Evolutionary conservation across 2,888 invertebrate genomes (phyloP).

Genomic region (Hylaea fasciaria): DNA sequence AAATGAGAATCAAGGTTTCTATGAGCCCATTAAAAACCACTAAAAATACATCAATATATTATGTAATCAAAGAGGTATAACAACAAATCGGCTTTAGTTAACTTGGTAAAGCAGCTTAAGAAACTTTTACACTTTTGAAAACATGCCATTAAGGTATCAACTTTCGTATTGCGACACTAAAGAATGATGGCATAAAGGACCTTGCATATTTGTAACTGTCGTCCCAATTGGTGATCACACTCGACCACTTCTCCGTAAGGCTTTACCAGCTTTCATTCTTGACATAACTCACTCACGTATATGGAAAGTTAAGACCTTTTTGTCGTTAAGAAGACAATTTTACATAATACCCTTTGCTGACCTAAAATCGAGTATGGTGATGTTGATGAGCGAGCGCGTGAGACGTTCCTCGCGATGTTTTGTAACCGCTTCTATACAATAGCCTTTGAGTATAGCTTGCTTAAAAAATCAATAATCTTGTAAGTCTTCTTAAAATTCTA

Average conservation of each 20-base stretch:
- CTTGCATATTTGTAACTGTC: slow-evolving; percentile 41
- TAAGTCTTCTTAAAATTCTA: no score
- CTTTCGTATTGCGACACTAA: slow-evolving; percentile 23
- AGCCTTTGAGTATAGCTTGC: no score
- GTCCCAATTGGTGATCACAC: slow-evolving; percentile 41
- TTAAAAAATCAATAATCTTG: no score
- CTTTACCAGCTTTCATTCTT: slow-evolving; percentile 28
- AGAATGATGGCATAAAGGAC: slow-evolving; percentile 30
- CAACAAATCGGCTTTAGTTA: neutral
- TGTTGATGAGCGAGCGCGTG: neutral
- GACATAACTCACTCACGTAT: slow-evolving; percentile 39
- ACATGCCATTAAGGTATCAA: slow-evolving; percentile 27
- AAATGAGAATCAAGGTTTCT: no score
- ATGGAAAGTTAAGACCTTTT: slow-evolving; percentile 14
- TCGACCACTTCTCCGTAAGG: slow-evolving; percentile 38
- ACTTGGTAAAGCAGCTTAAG: slow-evolving; percentile 4
- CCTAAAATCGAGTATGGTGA: slow-evolving; percentile 7
- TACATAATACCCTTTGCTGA: slow-evolving; percentile 15
- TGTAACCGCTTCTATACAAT: neutral
- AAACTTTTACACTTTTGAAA: slow-evolving; percentile 13
- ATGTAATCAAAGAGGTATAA: neutral
- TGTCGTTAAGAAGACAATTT: slow-evolving; percentile 4
- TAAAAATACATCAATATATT: no score
- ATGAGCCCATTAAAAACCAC: no score
- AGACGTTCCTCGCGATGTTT: neutral